Base-by-base conservation (phyloP, 2,888 invertebrate species). In the Micoletzkya japonica region DNA sequence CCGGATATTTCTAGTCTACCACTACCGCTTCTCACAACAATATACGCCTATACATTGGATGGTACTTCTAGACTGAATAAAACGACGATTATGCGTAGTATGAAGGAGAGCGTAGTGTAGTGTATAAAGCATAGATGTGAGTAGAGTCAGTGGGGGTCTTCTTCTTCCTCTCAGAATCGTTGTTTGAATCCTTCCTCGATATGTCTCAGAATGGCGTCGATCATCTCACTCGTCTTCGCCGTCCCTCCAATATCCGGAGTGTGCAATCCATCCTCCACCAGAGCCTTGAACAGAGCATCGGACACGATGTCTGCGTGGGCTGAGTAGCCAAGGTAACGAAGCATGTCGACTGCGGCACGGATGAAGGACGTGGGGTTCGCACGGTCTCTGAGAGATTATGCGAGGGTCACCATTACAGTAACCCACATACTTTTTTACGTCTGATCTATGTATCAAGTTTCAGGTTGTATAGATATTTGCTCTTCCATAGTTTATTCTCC, bases 351-450 rank as follows among this genome's bases (percentile, higher is more conserved):
- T 17, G 93, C 91, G 0, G 97, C 95, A 87, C 93, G 93, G 79
- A 98, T 89, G 93, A 98, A 95, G 0, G 96, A 96, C 44, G 95
- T 90, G 0, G 97, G 97, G 87, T 97, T 97, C 0, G 96, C 97
- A 70, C 95, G 89, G 87, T 97, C 95, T 87, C 94, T 94, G 63
- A 95, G 95, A 68, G 93, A 94, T 80, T 96, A 92, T 0, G 92
- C 26, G 4, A 30, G 4, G 30, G 17, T 20, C 26, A 56, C 6
- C 6, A n/a, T n/a, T n/a, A n/a, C n/a, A n/a, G n/a, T n/a, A n/a
- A n/a, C n/a, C n/a, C n/a, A n/a, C n/a, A n/a, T n/a, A n/a, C n/a
- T n/a, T n/a, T n/a, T n/a, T n/a, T n/a, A n/a, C n/a, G n/a, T n/a
- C n/a, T n/a, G n/a, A n/a, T n/a, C n/a, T n/a, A n/a, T n/a, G n/a